Conservation (phyloP, 1,140 invertebrate genomes). For the Leptopilina clavipes region DNA sequence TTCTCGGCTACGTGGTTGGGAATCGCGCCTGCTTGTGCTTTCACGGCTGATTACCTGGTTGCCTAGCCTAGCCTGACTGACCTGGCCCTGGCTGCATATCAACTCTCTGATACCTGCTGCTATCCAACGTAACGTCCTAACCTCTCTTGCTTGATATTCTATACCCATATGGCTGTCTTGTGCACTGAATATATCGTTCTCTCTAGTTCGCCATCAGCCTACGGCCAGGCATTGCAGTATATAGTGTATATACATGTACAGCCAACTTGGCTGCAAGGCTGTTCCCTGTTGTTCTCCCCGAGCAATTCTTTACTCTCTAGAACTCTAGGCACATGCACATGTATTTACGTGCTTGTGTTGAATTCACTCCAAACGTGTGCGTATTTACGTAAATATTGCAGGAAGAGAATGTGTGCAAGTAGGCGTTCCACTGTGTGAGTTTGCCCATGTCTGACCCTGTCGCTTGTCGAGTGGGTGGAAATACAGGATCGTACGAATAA, state of each 20-base stretch:
- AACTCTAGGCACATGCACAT: slow-evolving; percentile 10
- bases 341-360: background rate
- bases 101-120: slow-evolving; percentile 39
- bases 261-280: slow-evolving; percentile 30
- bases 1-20: background rate
- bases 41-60: slow-evolving; percentile 1
- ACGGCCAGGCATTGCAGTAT: background rate
- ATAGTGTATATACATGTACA: slow-evolving; percentile 5
- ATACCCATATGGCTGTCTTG: slow-evolving; percentile 13
- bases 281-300: slow-evolving; percentile 36
- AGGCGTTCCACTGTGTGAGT: slow-evolving; percentile 27
- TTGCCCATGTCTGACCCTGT: slow-evolving; percentile 61
- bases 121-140: slow-evolving; percentile 29
- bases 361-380: slow-evolving; percentile 38
- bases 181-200: slow-evolving; percentile 11
- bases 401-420: slow-evolving; percentile 36
- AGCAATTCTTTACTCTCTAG: slow-evolving; percentile 32
- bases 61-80: slow-evolving; percentile 25
- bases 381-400: slow-evolving; percentile 45
- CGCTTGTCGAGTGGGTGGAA: slow-evolving; percentile 63
- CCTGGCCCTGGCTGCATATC: slow-evolving; percentile 39
- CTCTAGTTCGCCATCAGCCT: background rate
- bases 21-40: slow-evolving; percentile 13
- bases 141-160: slow-evolving; percentile 40
- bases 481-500: slow-evolving; percentile 61